Base-by-base conservation (phyloP, 2,113 vertebrate species). In the Morone chrysops region DNA sequence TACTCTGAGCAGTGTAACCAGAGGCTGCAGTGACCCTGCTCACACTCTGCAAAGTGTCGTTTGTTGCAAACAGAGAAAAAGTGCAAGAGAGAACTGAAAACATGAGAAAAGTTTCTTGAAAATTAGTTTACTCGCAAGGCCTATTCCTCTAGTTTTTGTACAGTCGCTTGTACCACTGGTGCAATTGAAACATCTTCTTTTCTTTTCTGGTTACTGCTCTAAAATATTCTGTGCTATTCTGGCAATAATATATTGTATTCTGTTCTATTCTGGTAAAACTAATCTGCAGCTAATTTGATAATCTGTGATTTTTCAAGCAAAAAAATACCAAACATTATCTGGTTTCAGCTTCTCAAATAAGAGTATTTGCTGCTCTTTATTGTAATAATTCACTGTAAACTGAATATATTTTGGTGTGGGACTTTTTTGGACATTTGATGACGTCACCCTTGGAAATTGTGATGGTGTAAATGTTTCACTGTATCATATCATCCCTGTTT, bases 21-120 rank as follows among this genome's bases (percentile, higher is more conserved):
- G 66, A 80, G 72, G 73, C 85, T 45, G 62, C 76, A 7, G 40
- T 85, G 87, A 89, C 83, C 87, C 68, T 16, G 31, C 61, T 85
- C 63, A 25, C 65, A 43, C 74, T 70, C 48, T 22, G 43, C 12
- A 67, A 79, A 78, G n/a, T 57, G 66, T 25, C 38, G 10, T 70
- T 53, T 54, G 25, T 47, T 59, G 40, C 48, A 65, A 47, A 61
- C 31, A 18, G 9, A 59, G n/a, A 20, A 45, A 66, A 50, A 63
- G 54, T 45, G 61, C 4, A 59, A 57, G 57, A 75, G 59, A 65
- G 14, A 66, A 25, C 22, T 47, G 25, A 73, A 81, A 86, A 75
- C 17, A 61, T 5, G 10, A 68, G n/a, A 65, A 61, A 73, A 65
- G 43, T 63, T 62, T 73, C 36, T 45, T 0, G 1, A 25, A 70